Evolutionary conservation across 2,113 vertebrate genomes (phyloP), one percentile per base, ranked within the genome.

Genomic region (Poeciliopsis retropinna): DNA sequence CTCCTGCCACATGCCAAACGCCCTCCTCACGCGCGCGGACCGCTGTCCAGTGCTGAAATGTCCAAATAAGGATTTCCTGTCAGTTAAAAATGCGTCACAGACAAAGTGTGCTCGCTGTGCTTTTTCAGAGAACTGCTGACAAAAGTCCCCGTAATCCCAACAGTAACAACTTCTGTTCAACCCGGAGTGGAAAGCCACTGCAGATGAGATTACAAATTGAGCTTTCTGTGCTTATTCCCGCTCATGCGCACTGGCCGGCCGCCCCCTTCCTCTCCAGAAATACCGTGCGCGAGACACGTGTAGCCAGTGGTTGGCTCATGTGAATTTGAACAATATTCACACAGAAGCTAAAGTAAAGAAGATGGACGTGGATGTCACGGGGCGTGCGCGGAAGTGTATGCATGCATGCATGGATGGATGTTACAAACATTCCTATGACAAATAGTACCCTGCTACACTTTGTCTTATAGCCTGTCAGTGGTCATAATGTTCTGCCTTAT

Each of bases 41-140:
- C 57, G 72, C 95, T 96, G 94, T 95, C 96, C 95, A 85, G 95
- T 96, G 92, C 95, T 96, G 96, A 94, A 93, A 82, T 64, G 22
- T 37, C 74, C 39, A 47, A 44, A 76, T 3, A 60, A 31, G 31
- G 47, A 29, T 62, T 63, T 66, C 31, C 47, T 37, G 47, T 65
- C 68, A 31, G 11, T 28, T 14, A 19, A 15, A 37, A 39, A 28
- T 37, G 54, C 67, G 22, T 27, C 15, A 19, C 14, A 47, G 44
- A 47, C 14, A 47, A 47, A 19, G 22, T 29, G 22, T 10, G 15
- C 57, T 0, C 3, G 4, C 37, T n/a, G 12, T 12, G 64, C 32
- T 25, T 44, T 17, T 44, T 11, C 34, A 44, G 14, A 17, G 14
- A 19, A 5, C 44, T 47, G 44, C 44, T 19, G 17, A 19, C 17